Evolutionary conservation across 1,140 invertebrate genomes (phyloP).

Genomic region (Pantala flavescens): DNA sequence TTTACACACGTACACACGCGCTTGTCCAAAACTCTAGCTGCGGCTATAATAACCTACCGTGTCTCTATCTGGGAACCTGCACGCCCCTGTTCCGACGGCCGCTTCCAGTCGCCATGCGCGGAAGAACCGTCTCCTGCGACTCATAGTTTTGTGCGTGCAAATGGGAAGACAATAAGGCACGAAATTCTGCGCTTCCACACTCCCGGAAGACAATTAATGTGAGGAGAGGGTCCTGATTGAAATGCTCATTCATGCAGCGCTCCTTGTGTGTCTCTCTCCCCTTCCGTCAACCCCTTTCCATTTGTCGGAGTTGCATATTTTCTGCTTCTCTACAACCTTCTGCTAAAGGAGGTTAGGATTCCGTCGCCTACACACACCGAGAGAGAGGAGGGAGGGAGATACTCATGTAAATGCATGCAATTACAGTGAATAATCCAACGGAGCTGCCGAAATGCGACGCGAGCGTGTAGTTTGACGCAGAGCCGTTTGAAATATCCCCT

Average conservation of each 20-base stretch:
- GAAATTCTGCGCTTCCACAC: slow-evolving; percentile 3
- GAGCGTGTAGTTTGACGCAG: no score
- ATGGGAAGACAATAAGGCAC: not conserved
- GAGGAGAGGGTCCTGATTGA: not conserved
- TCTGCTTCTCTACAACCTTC: not conserved
- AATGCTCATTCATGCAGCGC: not conserved
- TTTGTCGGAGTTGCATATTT: not conserved
- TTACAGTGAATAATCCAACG: no score
- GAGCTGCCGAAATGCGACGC: no score
- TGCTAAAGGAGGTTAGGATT: no score
- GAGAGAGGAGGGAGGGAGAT: no score
- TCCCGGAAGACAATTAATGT: slow-evolving; percentile 4
- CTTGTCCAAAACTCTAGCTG: no score
- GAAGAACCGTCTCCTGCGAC: not conserved
- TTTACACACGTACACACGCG: no score
- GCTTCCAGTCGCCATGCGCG: not conserved
- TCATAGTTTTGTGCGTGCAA: not conserved
- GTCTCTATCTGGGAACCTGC: no score
- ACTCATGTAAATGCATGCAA: no score
- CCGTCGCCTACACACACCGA: no score
- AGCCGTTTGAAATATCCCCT: no score
- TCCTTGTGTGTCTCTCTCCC: not conserved
- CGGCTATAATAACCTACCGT: no score
- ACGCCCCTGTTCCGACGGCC: not conserved
- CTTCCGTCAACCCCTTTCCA: not conserved